Evolutionary conservation across 2,888 invertebrate genomes (phyloP).

Genomic region (Protophormia terraenovae): DNA sequence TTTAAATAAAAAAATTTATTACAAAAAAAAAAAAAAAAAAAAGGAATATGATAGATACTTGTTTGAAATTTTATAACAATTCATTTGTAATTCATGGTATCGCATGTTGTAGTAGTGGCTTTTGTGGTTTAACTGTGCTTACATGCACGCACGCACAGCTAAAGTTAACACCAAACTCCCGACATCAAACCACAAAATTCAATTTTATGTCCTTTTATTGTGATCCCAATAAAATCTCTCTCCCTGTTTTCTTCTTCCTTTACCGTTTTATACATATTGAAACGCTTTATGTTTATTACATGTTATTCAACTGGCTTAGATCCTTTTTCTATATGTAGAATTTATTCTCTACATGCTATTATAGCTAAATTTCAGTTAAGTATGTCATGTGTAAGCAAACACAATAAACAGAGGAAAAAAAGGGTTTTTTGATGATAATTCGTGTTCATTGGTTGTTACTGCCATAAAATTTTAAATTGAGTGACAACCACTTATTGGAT

Average conservation of each 20-base stretch:
- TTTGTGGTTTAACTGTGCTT: not conserved
- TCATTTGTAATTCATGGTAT: conserved; percentile 34
- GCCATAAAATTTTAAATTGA: conserved; percentile 52
- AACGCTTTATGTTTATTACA: not conserved
- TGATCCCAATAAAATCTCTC: conserved; percentile 46
- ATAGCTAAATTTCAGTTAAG: not conserved
- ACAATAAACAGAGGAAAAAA: not conserved
- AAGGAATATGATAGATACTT: not conserved
- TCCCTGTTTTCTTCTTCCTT: too few relatives aligned
- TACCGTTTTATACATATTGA: too few relatives aligned
- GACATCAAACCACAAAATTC: conserved; percentile 58
- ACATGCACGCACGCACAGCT: not conserved
- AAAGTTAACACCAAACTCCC: not conserved
- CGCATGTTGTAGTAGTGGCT: not conserved
- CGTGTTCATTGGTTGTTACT: conserved; percentile 19
- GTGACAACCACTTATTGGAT: conserved; percentile 51
- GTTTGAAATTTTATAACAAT: not conserved
- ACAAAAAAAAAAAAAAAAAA: too few relatives aligned
- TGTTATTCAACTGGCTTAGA: not conserved
- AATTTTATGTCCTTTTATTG: conserved; percentile 55
- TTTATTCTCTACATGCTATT: not conserved
- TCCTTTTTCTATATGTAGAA: not conserved
- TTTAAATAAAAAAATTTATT: not conserved
- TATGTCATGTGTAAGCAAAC: conserved; percentile 8
- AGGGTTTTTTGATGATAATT: conserved; percentile 38